phyloP scores from a whole-genome alignment of 2,888 invertebrate species.

The Rotaria magnacalcarata region DNA sequence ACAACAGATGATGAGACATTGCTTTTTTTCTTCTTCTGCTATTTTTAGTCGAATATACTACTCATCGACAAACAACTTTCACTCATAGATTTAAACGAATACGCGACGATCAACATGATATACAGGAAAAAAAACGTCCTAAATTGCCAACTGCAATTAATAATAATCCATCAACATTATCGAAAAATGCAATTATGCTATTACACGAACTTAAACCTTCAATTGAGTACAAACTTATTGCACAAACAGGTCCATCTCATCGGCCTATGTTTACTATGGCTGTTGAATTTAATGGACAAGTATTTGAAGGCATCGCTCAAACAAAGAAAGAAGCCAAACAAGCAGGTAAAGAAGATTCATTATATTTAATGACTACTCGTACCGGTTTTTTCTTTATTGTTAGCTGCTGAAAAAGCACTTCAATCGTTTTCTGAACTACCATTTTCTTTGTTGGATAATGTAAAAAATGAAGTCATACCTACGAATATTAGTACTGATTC shows the following conservation, averaged over 20 bases:
- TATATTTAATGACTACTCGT: neutral
- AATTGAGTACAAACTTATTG: constrained; percentile 37
- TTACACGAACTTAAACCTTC: constrained; percentile 75
- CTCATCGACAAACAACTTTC: neutral
- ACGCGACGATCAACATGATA: neutral
- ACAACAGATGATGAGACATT: too few species aligned
- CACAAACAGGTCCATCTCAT: constrained; percentile 44
- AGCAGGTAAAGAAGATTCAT: neutral
- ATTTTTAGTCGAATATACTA: neutral
- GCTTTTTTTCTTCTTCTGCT: too few species aligned
- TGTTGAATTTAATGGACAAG: neutral
- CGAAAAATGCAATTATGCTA: constrained; percentile 56
- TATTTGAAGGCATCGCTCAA: constrained; percentile 20
- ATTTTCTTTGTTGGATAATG: neutral
- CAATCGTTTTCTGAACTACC: neutral
- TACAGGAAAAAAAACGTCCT: neutral
- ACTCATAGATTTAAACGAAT: neutral
- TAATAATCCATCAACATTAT: constrained; percentile 39
- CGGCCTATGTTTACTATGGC: constrained; percentile 40
- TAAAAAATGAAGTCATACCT: neutral
- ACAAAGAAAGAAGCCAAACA: constrained; percentile 35
- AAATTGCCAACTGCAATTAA: neutral
- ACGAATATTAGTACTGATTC: neutral
- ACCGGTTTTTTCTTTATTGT: neutral
- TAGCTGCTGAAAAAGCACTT: constrained; percentile 36